Conservation (phyloP, 2,888 invertebrate genomes). For the Nephrotoma flavescens region DNA sequence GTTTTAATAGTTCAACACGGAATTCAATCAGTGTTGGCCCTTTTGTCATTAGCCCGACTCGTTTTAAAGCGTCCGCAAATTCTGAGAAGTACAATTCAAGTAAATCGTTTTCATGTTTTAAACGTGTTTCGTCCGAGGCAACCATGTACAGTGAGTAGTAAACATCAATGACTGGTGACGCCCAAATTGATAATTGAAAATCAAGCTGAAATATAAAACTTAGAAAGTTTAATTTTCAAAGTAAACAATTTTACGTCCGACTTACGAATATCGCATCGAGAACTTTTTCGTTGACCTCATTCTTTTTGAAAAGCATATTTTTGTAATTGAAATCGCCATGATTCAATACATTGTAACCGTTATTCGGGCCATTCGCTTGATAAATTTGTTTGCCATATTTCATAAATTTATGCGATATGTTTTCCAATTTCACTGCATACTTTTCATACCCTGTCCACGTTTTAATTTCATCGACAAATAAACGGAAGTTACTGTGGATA, state of each 20-base stretch:
- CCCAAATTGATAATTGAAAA: constrained; percentile 11
- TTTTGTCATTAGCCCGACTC: constrained; percentile 6
- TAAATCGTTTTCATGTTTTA: constrained; percentile 8
- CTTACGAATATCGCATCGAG: constrained; percentile 9
- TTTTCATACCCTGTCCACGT: constrained; percentile 6
- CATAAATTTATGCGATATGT: constrained; percentile 4
- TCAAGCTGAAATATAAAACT: constrained; percentile 9
- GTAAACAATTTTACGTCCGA: not conserved
- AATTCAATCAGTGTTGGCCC: constrained; percentile 9
- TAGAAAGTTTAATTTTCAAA: not conserved
- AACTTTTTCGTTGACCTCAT: constrained; percentile 1
- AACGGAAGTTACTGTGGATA: constrained; percentile 5
- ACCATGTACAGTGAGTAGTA: constrained; percentile 8
- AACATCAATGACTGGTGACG: constrained; percentile 11
- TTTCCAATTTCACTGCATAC: constrained; percentile 3
- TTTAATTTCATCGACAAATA: constrained; percentile 9
- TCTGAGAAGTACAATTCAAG: constrained; percentile 8
- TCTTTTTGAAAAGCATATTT: constrained; percentile 29
- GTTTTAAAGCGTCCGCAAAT: constrained; percentile 8
- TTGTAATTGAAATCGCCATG: constrained; percentile 32
- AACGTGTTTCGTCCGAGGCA: constrained; percentile 5
- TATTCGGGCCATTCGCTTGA: constrained; percentile 1
- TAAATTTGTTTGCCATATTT: constrained; percentile 6
- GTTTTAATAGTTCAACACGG: constrained; percentile 9
- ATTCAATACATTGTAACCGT: constrained; percentile 26